Conservation (phyloP, 2,797 vertebrate species). For the Myotis pilosus region DNA sequence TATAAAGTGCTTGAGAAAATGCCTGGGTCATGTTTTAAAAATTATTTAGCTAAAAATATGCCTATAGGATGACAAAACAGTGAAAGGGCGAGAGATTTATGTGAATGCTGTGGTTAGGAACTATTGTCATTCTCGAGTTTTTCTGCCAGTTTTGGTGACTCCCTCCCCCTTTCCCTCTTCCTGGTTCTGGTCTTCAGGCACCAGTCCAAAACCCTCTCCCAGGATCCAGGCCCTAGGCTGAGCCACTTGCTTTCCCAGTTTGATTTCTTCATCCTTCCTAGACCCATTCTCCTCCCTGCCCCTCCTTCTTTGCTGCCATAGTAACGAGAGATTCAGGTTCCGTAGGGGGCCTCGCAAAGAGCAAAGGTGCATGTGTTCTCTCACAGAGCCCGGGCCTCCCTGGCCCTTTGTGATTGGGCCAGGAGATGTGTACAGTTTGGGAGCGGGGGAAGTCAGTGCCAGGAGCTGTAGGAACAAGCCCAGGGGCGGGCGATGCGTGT, state of each 20-base stretch:
- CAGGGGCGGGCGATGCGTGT: neutral
- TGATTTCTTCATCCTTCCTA: constrained; percentile 36
- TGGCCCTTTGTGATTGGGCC: constrained; percentile 20
- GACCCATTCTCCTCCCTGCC: neutral
- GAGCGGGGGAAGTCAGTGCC: neutral
- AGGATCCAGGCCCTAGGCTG: neutral
- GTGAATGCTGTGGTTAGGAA: constrained; percentile 28
- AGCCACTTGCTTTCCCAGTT: constrained; percentile 39
- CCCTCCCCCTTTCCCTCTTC: neutral
- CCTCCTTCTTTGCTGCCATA: neutral
- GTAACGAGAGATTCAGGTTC: constrained; percentile 24
- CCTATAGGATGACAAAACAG: neutral
- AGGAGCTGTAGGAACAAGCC: neutral
- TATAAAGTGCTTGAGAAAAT: neutral
- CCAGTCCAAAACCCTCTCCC: constrained; percentile 4
- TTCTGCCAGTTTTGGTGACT: constrained; percentile 39
- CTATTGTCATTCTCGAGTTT: neutral
- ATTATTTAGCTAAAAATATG: neutral
- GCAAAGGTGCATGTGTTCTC: constrained; percentile 51
- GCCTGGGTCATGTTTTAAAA: neutral
- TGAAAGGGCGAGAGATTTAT: constrained; percentile 20
- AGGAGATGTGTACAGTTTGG: constrained; percentile 50
- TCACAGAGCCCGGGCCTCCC: constrained; percentile 39
- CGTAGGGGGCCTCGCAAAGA: constrained; percentile 41
- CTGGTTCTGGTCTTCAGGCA: constrained; percentile 30